phyloP scores from a whole-genome alignment of 1,140 invertebrate species.

The Platorchestia sp. region DNA sequence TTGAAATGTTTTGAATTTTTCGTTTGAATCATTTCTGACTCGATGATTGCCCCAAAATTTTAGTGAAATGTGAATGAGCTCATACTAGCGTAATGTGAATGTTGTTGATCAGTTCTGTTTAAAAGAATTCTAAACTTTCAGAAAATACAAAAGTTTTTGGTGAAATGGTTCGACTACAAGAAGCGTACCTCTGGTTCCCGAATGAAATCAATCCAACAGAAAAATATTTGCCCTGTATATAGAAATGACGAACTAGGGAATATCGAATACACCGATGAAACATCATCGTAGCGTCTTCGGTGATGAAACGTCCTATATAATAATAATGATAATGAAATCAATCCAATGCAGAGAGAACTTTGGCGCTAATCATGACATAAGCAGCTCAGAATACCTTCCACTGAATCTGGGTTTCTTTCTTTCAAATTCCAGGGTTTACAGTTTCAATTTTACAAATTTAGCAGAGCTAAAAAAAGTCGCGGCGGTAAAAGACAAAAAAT shows the following conservation, averaged over 20 bases:
- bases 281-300: no score
- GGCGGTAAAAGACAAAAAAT: background rate
- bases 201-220: background rate
- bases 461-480: background rate
- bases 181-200: background rate
- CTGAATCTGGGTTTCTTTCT: background rate
- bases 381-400: background rate
- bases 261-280: no score
- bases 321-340: background rate
- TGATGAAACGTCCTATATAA: no score
- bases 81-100: background rate
- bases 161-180: background rate
- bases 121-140: background rate
- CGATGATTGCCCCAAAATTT: background rate
- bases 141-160: background rate
- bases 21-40: background rate
- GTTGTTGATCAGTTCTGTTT: background rate
- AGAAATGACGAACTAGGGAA: no score
- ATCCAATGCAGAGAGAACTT: background rate
- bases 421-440: background rate
- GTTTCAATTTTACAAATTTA: background rate
- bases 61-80: background rate
- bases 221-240: no score
- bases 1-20: background rate
- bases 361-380: background rate